These are phyloP conservation scores for Drosophila dunni DNA, from an alignment of 1,140 invertebrate species.

Conservation along the genomic window DNA sequence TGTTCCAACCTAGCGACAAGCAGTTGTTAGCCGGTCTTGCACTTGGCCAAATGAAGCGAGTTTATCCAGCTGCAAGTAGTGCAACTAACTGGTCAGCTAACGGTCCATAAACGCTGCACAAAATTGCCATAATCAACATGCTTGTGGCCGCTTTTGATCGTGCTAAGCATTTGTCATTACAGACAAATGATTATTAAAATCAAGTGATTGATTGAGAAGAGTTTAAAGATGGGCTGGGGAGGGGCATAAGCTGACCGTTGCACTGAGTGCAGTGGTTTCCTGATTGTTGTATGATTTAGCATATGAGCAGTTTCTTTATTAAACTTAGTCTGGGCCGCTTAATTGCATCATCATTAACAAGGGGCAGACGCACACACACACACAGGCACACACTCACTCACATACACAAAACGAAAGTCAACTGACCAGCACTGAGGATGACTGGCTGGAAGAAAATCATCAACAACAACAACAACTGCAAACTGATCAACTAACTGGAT, in stretches of 20 bases:
- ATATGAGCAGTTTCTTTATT: slow-evolving; percentile 25
- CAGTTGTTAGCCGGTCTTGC: slow-evolving; percentile 38
- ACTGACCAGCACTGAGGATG: slow-evolving; percentile 42
- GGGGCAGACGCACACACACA: slow-evolving; percentile 12
- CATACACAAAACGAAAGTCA: slow-evolving; percentile 71
- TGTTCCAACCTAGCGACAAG: slow-evolving; percentile 24
- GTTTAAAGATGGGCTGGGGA: not conserved
- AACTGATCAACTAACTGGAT: slow-evolving; percentile 56
- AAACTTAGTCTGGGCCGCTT: slow-evolving; percentile 31
- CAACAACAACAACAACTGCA: slow-evolving; percentile 2
- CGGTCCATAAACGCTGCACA: slow-evolving; percentile 55
- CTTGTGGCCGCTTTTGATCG: slow-evolving; percentile 66
- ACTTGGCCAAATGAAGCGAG: slow-evolving; percentile 48
- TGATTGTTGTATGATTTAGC: slow-evolving; percentile 50
- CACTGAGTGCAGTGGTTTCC: slow-evolving; percentile 65
- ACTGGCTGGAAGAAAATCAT: slow-evolving; percentile 27
- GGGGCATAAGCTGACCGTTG: slow-evolving; percentile 22
- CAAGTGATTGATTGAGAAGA: slow-evolving; percentile 22
- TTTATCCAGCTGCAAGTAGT: slow-evolving; percentile 31
- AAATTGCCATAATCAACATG: slow-evolving; percentile 74
- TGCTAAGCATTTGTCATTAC: slow-evolving; percentile 71
- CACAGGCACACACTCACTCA: not conserved
- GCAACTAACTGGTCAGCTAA: slow-evolving; percentile 59
- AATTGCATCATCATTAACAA: slow-evolving; percentile 57
- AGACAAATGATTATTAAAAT: slow-evolving; percentile 43